phyloP scores from a whole-genome alignment of 2,797 vertebrate genomes.

The Centroberyx gerrardi region DNA sequence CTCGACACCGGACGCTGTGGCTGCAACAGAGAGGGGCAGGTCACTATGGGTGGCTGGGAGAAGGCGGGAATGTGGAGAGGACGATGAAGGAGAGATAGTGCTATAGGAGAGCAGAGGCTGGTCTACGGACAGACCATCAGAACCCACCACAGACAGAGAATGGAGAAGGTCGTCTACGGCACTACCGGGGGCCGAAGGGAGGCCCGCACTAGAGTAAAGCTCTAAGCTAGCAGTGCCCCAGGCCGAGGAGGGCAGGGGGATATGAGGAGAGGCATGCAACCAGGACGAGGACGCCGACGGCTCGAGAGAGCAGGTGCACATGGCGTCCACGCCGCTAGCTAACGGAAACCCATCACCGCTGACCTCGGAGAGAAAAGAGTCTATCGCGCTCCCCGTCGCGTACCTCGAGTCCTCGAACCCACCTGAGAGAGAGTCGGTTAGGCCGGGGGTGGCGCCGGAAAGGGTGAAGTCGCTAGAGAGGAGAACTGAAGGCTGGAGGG shows the following conservation, averaged over 20 bases:
- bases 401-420: conserved; percentile 70
- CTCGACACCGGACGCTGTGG: conserved; percentile 73
- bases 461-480: conserved; percentile 85
- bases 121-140: conserved; percentile 65
- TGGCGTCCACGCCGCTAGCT: conserved; percentile 54
- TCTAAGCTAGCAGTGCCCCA: conserved; percentile 58
- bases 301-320: conserved; percentile 74
- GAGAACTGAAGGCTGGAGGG: conserved; percentile 85
- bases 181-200: conserved; percentile 61
- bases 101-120: conserved; percentile 67
- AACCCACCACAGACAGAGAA: conserved; percentile 71
- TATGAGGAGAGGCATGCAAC: conserved; percentile 74
- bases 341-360: conserved; percentile 63
- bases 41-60: conserved; percentile 77
- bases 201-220: conserved; percentile 55
- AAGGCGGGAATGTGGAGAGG: conserved; percentile 71
- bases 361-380: conserved; percentile 67
- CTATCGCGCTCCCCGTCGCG: conserved; percentile 57
- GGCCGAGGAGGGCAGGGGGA: conserved; percentile 60
- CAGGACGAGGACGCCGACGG: conserved; percentile 61
- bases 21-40: conserved; percentile 84
- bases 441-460: conserved; percentile 76
- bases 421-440: conserved; percentile 83
- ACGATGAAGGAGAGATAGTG: conserved; percentile 63
- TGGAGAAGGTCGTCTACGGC: conserved; percentile 69